These are phyloP conservation scores for Chrysomela aeneicollis DNA, from an alignment of 2,888 invertebrate genomes.

Conservation along the genomic window DNA sequence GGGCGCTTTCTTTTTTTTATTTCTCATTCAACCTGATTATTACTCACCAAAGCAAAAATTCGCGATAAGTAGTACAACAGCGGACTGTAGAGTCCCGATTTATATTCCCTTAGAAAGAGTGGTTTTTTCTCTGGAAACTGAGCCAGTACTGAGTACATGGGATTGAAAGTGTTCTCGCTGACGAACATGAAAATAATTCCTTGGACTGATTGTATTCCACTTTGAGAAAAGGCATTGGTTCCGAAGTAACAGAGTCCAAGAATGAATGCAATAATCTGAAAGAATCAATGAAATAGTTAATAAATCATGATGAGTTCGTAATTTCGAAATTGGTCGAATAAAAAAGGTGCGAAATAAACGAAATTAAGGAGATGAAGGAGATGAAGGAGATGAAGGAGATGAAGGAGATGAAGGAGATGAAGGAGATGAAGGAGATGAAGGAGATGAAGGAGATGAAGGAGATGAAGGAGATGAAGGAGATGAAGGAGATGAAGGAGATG, in stretches of 20 bases:
- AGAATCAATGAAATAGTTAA: slow-evolving; percentile 38
- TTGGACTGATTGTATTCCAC: slow-evolving; percentile 87
- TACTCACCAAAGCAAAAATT: slow-evolving; percentile 79
- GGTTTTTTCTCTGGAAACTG: slow-evolving; percentile 85
- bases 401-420: not conserved
- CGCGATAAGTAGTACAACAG: slow-evolving; percentile 83
- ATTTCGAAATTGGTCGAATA: not conserved
- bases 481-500: too few relatives aligned
- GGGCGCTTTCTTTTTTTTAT: slow-evolving; percentile 69
- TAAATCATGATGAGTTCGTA: not conserved
- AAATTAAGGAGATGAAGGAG: too few relatives aligned
- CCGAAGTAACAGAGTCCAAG: slow-evolving; percentile 88
- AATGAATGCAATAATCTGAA: slow-evolving; percentile 74
- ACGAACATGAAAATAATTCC: slow-evolving; percentile 89
- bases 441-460: not conserved
- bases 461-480: too few relatives aligned
- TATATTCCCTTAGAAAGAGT: slow-evolving; percentile 80
- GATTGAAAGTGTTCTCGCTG: slow-evolving; percentile 89
- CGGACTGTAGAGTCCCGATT: slow-evolving; percentile 82
- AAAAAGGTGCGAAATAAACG: too few relatives aligned
- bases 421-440: not conserved
- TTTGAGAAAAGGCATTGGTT: slow-evolving; percentile 74
- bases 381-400: too few relatives aligned
- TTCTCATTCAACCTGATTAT: not conserved
- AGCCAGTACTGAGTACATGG: slow-evolving; percentile 89